Evolutionary conservation across 2,797 vertebrate genomes (phyloP), one percentile per base, ranked within the genome.

Genomic region (Mus minutoides): DNA sequence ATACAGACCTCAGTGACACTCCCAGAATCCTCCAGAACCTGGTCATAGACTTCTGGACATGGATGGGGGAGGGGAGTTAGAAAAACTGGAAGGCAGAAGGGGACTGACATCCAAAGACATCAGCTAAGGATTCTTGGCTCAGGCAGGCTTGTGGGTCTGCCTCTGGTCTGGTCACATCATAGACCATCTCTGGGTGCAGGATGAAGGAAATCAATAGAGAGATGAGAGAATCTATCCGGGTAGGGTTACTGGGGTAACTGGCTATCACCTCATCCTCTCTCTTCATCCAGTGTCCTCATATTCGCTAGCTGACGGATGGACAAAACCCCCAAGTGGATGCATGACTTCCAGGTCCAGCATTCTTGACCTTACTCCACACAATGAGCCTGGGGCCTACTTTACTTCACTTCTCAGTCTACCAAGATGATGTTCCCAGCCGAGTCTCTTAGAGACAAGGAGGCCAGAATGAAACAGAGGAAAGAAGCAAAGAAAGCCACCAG

Each of bases 201-300:
- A 64, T 46, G 58, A 64, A 46, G 58, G 9, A 46, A 64, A 31
- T 62, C 58, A 84, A 22, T 62, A 83, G 40, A 46, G 26, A 12
- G 14, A 12, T 62, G 58, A 62, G 40, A 64, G 46, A 10, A 22
- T 37, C 17, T 21, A 19, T 46, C 24, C 29, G 34, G 58, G 5
- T 16, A 46, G 16, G 58, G 2, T 46, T 13, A 21, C 58, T 13
- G 40, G 10, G 29, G 40, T 21, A 46, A 21, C 17, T 46, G 82
- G 17, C 26, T 6, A 24, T 21, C 37, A 29, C 2, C 0, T 37
- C 12, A 2, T 6, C 3, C 5, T 31, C 6, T 56, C 67, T 37
- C 13, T 54, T n/a, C 3, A 24, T 34, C 4, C 56, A 4, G 17
- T 16, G 6, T 3, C 77, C 24, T 73, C 9, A 64, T 24, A 52